Base-by-base conservation (phyloP, 2,113 vertebrate genomes). In the Cyanistes caeruleus region DNA sequence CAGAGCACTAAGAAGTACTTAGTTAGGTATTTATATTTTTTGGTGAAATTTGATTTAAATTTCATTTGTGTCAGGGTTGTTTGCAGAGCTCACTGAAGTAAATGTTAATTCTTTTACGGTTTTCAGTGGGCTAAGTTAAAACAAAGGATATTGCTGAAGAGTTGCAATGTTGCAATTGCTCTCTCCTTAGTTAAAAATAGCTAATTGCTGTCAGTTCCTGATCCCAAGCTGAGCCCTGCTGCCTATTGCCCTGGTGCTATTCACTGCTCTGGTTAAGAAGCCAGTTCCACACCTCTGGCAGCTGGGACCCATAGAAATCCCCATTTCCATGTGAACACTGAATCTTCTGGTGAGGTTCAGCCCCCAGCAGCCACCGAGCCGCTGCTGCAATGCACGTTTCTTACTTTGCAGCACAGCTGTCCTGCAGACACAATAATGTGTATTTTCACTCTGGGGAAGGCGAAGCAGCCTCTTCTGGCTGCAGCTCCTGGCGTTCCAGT, bases 381-480 rank as follows among this genome's bases (percentile, higher is more conserved):
- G 9, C 82, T 41, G 64, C 86, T 83, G 76, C 73, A 88, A 49
- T 93, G 93, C 90, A 92, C 88, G 1, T 75, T 53, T 89, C 86
- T n/a, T 9, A 7, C 58, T 82, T 81, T 23, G 74, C 87, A n/a
- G 69, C 49, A 44, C 81, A 46, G 46, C 4, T 64, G 87, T 93
- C 92, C 80, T 44, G 93, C 90, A 78, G 90, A 33, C 83, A 53
- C 60, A 72, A 69, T 62, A 84, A 93, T 37, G 73, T 59, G 0
- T 5, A 73, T 93, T 97, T 96, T 49, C 87, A 30, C 94, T 41
- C 89, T n/a, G 44, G 87, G 89, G 63, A 74, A 81, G 43, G 72
- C 83, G 86, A 20, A 89, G 59, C n/a, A 69, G 14, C 51, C 83
- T 59, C 80, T 81, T 20, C 39, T 24, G 27, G 72, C 91, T 27